phyloP scores from a whole-genome alignment of 2,113 vertebrate genomes.

The Mola mola region DNA sequence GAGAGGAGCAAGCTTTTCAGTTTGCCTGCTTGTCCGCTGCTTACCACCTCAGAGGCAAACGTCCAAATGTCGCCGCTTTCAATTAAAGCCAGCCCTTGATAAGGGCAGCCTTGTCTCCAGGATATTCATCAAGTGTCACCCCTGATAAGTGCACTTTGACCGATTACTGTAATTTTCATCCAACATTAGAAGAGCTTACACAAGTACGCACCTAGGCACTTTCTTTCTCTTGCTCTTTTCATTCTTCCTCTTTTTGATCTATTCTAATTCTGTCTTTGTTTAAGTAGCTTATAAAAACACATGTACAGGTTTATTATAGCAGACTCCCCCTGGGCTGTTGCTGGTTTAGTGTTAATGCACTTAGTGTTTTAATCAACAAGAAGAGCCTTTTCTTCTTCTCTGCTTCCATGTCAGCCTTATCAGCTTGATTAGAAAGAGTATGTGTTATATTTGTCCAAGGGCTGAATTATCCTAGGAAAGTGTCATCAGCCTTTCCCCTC shows the following conservation, averaged over 20 bases:
- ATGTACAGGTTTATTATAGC: constrained; percentile 29
- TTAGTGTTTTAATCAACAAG: constrained; percentile 68
- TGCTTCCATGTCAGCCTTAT: constrained; percentile 38
- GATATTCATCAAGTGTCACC: constrained; percentile 77
- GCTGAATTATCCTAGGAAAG: constrained; percentile 48
- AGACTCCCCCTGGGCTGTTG: constrained; percentile 49
- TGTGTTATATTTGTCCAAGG: constrained; percentile 42
- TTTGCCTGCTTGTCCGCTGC: constrained; percentile 39
- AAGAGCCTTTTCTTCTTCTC: constrained; percentile 42
- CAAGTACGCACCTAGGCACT: constrained; percentile 41
- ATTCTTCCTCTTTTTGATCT: neutral
- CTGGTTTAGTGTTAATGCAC: constrained; percentile 69
- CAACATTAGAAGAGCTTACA: constrained; percentile 23
- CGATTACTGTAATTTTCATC: constrained; percentile 67
- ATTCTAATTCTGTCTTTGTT: constrained; percentile 5
- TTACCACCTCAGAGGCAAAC: constrained; percentile 48
- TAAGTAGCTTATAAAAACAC: constrained; percentile 12
- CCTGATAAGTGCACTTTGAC: constrained; percentile 67
- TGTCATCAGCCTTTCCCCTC: constrained; percentile 33
- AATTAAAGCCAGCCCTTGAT: constrained; percentile 78
- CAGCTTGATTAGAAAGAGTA: constrained; percentile 58
- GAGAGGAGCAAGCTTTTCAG: constrained; percentile 52
- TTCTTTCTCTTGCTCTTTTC: constrained; percentile 14
- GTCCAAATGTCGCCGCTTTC: constrained; percentile 77
- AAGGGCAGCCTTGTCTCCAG: constrained; percentile 71